Evolutionary conservation across 2,888 invertebrate species (phyloP).

Genomic region (Heliconius ismenius): DNA sequence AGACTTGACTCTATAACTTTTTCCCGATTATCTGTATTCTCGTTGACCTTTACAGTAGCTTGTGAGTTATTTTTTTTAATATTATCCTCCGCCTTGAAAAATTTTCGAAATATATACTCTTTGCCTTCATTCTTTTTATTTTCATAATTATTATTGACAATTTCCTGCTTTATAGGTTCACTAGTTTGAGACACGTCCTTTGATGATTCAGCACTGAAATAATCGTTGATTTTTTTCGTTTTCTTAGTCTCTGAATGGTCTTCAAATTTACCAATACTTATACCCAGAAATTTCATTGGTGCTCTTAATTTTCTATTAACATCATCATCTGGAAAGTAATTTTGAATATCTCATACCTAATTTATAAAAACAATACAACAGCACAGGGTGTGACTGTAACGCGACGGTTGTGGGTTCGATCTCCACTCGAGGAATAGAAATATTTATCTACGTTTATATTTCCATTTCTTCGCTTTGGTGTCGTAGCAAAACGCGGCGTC

Average conservation of each 20-base stretch:
- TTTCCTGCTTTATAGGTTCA: slow-evolving; percentile 42
- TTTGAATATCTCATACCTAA: not conserved
- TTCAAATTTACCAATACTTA: slow-evolving; percentile 91
- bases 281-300: slow-evolving; percentile 86
- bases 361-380: too few species aligned
- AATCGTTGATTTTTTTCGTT: slow-evolving; percentile 80
- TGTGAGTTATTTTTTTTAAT: slow-evolving; percentile 33
- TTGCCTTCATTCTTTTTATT: slow-evolving; percentile 52
- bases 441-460: too few species aligned
- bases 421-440: too few species aligned
- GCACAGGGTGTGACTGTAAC: too few species aligned
- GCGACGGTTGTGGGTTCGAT: too few species aligned
- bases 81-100: slow-evolving; percentile 51
- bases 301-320: slow-evolving; percentile 68
- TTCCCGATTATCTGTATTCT: slow-evolving; percentile 29
- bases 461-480: too few species aligned
- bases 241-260: slow-evolving; percentile 77
- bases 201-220: slow-evolving; percentile 76
- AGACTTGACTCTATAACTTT: slow-evolving; percentile 55
- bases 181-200: slow-evolving; percentile 50
- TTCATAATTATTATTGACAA: slow-evolving; percentile 10
- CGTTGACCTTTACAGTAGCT: slow-evolving; percentile 46
- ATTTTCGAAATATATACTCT: slow-evolving; percentile 62
- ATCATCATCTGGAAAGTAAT: slow-evolving; percentile 62
- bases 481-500: too few species aligned